Base-by-base conservation (phyloP, 2,113 vertebrate species). In the Triplophysa tibetana region DNA sequence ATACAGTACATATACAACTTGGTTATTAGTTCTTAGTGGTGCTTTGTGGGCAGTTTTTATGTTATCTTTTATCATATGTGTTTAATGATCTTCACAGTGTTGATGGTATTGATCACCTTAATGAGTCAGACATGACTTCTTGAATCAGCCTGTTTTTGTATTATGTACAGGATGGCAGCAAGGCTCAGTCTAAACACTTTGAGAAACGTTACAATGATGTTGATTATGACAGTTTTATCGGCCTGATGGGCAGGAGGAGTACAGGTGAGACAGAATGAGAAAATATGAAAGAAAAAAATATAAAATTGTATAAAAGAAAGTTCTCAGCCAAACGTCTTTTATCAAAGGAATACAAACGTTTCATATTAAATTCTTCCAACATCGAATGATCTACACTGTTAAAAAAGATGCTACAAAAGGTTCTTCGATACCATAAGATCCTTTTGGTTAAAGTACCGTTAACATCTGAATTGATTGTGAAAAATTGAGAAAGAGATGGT, bases 191-290 rank as follows among this genome's bases (percentile, higher is more conserved):
- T 24, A 45, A 75, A 3, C 72, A 24, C 38, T 29, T 45, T 17
- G 54, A 90, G 41, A 93, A 90, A 86, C 89, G 86, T 64, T 89
- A 86, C 19, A 83, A 89, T 62, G 88, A 92, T 0, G 45, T 91
- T 4, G 90, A 93, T 67, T 90, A 92, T 63, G 91, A 94, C 81
- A 92, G 82, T 43, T 88, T 96, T 86, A 88, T 95, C 56, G 89
- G 91, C 76, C 86, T 90, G 8, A 91, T 94, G 90, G 92, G 93
- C 74, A 90, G 89, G 75, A 93, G 92, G 69, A 91, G 86, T 24
- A n/a, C 87, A 6, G 91, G 93, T 93, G 88, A 89, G 90, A 76
- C 19, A 79, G 14, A 54, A 8, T 9, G 10, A 21, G 19, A 74
- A 3, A 62, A 43, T 52, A 62, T 52, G 5, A 76, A 45, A 38